A percentile compares a stretch with the other conserved stretches of the same genome.
These are phyloP conservation scores for Colostygia pectinataria DNA, from an alignment of 2,888 invertebrate species.

Conservation along the genomic window DNA sequence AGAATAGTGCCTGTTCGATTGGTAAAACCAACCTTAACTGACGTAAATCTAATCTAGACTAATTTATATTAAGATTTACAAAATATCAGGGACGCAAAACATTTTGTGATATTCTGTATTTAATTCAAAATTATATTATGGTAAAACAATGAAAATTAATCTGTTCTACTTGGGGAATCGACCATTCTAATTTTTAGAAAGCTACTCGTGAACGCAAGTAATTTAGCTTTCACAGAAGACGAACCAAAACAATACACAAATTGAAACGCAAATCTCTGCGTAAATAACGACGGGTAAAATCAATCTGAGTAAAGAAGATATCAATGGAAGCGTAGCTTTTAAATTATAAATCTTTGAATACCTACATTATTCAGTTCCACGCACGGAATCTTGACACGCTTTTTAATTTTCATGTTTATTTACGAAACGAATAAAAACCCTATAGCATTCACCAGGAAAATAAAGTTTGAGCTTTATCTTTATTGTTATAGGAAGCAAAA, in stretches of 20 bases:
- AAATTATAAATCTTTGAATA: too few species aligned
- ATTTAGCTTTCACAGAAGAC: not conserved
- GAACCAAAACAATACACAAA: not conserved
- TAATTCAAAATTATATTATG: too few species aligned
- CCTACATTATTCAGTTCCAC: not conserved
- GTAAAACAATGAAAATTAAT: too few species aligned
- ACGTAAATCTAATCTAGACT: too few species aligned
- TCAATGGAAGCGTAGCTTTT: too few species aligned
- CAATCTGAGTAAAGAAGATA: not conserved
- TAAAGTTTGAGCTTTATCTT: constrained; percentile 30
- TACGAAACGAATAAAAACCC: not conserved
- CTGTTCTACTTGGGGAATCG: too few species aligned
- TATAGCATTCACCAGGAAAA: not conserved
- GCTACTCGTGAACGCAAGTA: not conserved
- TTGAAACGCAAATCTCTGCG: not conserved
- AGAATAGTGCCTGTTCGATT: too few species aligned
- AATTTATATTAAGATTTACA: too few species aligned
- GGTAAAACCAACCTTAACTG: too few species aligned
- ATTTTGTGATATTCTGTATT: too few species aligned
- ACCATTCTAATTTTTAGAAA: too few species aligned
- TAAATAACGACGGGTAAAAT: constrained; percentile 4
- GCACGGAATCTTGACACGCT: not conserved
- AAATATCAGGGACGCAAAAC: too few species aligned
- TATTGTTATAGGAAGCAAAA: constrained; percentile 71
- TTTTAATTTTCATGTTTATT: not conserved